Conservation (phyloP, 2,888 invertebrate species). For the Phaonia tiefii region DNA sequence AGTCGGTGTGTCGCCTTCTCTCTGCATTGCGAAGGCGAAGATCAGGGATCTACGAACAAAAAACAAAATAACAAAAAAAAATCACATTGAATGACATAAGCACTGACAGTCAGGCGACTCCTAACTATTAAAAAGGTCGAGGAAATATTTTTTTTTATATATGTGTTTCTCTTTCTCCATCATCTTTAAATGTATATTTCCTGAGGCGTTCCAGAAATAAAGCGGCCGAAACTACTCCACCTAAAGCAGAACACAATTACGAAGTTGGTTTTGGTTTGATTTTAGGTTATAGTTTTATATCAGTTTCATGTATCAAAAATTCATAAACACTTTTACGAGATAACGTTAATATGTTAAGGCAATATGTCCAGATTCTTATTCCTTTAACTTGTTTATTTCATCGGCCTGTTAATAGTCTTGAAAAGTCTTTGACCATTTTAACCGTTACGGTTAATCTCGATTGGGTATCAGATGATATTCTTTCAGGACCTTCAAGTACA, state of each 20-base stretch:
- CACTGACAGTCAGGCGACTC: slow-evolving; percentile 54
- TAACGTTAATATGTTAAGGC: too few species aligned
- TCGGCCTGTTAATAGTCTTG: too few species aligned
- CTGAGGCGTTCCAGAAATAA: not conserved
- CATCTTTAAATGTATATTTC: slow-evolving; percentile 2
- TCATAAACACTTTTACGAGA: too few species aligned
- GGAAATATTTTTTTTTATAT: slow-evolving; percentile 49
- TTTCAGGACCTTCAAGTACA: too few species aligned
- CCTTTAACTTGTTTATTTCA: too few species aligned
- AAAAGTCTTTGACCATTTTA: too few species aligned
- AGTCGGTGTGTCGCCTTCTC: slow-evolving; percentile 7
- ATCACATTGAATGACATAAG: slow-evolving; percentile 58
- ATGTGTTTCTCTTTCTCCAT: not conserved
- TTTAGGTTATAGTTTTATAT: too few species aligned
- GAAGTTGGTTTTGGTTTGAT: too few species aligned
- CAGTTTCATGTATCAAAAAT: too few species aligned
- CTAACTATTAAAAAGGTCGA: slow-evolving; percentile 30
- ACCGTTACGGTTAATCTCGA: too few species aligned
- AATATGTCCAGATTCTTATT: too few species aligned
- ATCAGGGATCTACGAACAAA: slow-evolving; percentile 37
- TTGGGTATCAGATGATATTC: too few species aligned
- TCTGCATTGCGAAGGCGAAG: not conserved
- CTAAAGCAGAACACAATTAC: slow-evolving; percentile 45
- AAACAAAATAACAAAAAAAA: slow-evolving; percentile 18
- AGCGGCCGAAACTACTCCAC: not conserved